These are phyloP conservation scores for Burhinus oedicnemus DNA, from an alignment of 2,113 vertebrate species.

Conservation along the genomic window DNA sequence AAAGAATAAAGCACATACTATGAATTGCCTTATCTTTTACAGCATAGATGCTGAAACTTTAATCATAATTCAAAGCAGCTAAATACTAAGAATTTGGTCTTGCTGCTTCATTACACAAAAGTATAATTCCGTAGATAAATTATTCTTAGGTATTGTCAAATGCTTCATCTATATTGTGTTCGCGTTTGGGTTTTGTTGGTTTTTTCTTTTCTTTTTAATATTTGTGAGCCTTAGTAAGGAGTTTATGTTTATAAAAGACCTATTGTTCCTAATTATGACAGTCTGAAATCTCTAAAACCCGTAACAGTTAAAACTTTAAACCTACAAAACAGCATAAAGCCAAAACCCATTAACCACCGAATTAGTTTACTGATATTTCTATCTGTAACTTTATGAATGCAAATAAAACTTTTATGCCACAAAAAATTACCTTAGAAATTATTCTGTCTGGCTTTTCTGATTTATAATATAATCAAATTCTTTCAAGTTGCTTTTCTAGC, in stretches of 20 bases:
- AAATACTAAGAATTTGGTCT: neutral
- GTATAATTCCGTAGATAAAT: neutral
- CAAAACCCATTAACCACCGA: neutral
- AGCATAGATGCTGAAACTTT: neutral
- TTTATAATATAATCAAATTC: conserved; percentile 40
- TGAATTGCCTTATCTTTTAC: neutral
- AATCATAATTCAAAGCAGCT: neutral
- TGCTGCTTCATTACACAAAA: neutral
- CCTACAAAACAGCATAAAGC: neutral
- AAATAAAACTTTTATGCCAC: neutral
- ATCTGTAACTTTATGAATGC: neutral
- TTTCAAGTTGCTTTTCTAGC: conserved; percentile 40
- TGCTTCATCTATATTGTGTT: neutral
- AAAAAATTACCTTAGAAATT: neutral
- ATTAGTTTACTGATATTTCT: neutral
- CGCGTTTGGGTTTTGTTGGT: neutral
- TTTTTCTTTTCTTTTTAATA: neutral
- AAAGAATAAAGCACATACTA: neutral
- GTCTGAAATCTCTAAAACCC: neutral
- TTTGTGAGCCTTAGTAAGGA: neutral
- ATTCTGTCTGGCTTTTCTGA: conserved; percentile 51
- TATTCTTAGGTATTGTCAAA: neutral
- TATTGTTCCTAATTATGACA: neutral
- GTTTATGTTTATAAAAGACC: neutral
- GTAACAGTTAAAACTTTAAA: neutral